These are phyloP conservation scores for Lutraria lutraria DNA, from an alignment of 2,888 invertebrate genomes.

Conservation along the genomic window DNA sequence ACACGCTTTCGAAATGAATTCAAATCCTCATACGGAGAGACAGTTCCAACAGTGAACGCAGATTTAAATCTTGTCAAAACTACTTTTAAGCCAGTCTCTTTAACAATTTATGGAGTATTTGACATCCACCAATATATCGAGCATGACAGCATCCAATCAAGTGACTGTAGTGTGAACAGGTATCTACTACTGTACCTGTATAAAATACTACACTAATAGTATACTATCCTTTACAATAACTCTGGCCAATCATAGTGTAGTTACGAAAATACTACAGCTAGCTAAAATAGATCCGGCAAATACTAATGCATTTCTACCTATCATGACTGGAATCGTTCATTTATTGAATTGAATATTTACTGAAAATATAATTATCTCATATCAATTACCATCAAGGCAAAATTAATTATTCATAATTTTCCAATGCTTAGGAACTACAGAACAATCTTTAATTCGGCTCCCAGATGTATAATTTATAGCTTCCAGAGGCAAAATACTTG, in stretches of 20 bases:
- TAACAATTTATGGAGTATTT: neutral
- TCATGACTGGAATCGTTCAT: neutral
- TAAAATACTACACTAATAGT: conserved; percentile 10
- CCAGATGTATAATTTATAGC: neutral
- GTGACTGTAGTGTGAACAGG: neutral
- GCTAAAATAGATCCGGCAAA: neutral
- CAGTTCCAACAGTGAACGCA: neutral
- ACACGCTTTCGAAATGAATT: conserved; percentile 7
- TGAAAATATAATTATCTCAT: conserved; percentile 23
- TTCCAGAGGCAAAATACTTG: neutral
- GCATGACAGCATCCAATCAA: neutral
- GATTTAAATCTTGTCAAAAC: neutral
- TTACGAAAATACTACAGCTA: too few species aligned
- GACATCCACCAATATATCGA: neutral
- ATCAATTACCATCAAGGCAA: neutral
- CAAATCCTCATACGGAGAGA: neutral
- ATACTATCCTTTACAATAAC: neutral
- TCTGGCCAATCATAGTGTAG: neutral
- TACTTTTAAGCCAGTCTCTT: neutral
- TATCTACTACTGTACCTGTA: neutral
- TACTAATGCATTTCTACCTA: neutral
- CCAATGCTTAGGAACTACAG: neutral
- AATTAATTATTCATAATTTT: conserved; percentile 2
- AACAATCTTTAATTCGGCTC: neutral
- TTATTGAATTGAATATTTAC: neutral